A percentile compares a stretch with the other conserved stretches of the same genome.
These are phyloP conservation scores for Oreotrochilus melanogaster DNA, from an alignment of 2,113 vertebrate genomes.

Conservation along the genomic window DNA sequence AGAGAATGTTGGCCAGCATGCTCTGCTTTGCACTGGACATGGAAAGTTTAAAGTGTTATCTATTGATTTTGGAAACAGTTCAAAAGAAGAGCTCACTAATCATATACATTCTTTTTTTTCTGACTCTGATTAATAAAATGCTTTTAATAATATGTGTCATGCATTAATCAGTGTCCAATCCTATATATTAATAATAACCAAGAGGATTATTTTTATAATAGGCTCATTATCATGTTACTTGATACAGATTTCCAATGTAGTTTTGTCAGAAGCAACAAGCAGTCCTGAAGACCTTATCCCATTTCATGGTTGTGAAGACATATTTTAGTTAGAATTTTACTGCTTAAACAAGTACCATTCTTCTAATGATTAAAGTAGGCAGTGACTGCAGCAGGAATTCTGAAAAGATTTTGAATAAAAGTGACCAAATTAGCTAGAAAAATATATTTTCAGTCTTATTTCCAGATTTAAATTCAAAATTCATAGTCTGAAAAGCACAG, in stretches of 20 bases:
- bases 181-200: conserved; percentile 21
- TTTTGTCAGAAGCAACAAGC: neutral
- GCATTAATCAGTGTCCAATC: neutral
- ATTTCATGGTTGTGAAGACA: neutral
- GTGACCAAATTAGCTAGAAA: neutral
- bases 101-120: neutral
- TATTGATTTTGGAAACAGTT: conserved; percentile 23
- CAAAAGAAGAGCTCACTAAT: neutral
- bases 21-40: neutral
- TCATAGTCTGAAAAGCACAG: neutral
- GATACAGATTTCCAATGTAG: neutral
- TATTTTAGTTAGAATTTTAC: neutral
- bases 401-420: neutral
- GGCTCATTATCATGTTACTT: neutral
- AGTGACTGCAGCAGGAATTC: neutral
- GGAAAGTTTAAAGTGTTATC: neutral
- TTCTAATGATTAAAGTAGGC: neutral
- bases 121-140: conserved; percentile 27
- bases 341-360: neutral
- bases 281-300: neutral
- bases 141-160: conserved; percentile 15
- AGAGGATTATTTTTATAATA: conserved; percentile 1
- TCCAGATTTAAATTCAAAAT: neutral
- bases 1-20: neutral
- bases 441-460: neutral